A percentile compares a stretch with the other conserved stretches of the same genome.
These are phyloP conservation scores for Nymphalis c-album DNA, from an alignment of 2,888 invertebrate genomes.

Conservation along the genomic window DNA sequence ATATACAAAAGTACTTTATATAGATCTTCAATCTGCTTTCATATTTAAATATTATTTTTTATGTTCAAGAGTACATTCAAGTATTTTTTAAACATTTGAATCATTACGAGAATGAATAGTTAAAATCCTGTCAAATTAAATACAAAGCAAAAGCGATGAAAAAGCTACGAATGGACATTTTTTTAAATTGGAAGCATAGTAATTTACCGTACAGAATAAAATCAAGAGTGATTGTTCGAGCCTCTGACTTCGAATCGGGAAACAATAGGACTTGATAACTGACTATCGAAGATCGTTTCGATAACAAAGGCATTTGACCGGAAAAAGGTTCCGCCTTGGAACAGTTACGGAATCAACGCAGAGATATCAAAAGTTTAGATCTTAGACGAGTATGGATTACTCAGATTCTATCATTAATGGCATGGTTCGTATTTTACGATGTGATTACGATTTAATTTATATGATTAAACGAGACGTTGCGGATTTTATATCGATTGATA, in stretches of 20 bases:
- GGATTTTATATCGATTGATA: too few species aligned
- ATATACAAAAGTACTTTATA: too few species aligned
- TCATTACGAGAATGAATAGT: background rate
- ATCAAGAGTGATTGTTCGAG: conserved; percentile 21
- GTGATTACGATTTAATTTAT: background rate
- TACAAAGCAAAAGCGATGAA: background rate
- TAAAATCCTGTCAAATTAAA: background rate
- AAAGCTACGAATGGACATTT: background rate
- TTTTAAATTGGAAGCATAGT: conserved; percentile 2
- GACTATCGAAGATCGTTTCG: conserved; percentile 19
- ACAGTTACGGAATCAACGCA: conserved; percentile 17
- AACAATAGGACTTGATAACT: conserved; percentile 33
- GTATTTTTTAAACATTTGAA: too few species aligned
- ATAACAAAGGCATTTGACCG: conserved; percentile 28
- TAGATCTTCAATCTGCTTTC: too few species aligned
- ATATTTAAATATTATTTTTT: too few species aligned
- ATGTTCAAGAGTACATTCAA: too few species aligned
- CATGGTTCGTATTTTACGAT: background rate
- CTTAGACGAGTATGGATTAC: background rate
- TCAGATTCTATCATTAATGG: conserved; percentile 3
- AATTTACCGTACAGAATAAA: conserved; percentile 5
- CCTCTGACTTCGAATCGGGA: conserved; percentile 19
- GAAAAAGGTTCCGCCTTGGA: conserved; percentile 32
- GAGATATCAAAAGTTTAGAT: conserved; percentile 6
- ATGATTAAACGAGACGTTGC: background rate